These are phyloP conservation scores for Orthochromis indermauri DNA, from an alignment of 2,113 vertebrate species.

Conservation along the genomic window DNA sequence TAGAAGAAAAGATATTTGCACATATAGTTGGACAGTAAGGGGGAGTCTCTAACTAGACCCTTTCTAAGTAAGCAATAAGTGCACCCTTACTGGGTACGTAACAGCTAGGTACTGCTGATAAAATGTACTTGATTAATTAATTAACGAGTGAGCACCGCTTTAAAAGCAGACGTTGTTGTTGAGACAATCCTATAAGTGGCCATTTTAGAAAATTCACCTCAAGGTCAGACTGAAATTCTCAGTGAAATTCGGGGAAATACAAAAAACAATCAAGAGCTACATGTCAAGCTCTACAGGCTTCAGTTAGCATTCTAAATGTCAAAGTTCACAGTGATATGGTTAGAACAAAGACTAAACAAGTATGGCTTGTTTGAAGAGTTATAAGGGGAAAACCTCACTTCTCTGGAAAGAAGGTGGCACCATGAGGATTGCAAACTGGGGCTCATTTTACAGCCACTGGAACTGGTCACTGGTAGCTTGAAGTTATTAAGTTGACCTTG, in stretches of 20 bases:
- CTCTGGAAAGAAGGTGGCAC: background rate
- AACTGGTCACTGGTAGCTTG: background rate
- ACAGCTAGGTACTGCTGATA: background rate
- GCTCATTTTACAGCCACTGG: background rate
- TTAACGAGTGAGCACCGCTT: background rate
- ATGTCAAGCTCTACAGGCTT: background rate
- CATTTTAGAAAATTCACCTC: fast-evolving
- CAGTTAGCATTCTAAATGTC: background rate
- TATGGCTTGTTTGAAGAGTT: background rate
- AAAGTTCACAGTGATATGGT: background rate
- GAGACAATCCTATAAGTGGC: background rate
- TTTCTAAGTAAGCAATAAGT: background rate
- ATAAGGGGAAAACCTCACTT: fast-evolving
- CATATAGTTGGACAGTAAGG: background rate
- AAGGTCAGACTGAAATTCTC: background rate
- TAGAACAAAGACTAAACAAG: background rate
- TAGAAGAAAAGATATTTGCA: background rate
- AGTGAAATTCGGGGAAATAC: background rate
- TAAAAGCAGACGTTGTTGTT: background rate
- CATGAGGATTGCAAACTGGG: background rate
- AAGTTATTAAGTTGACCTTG: background rate
- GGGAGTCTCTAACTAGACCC: background rate
- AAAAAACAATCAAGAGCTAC: background rate
- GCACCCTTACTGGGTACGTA: background rate
- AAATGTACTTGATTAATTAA: background rate